These are phyloP conservation scores for Aspiorhynchus laticeps DNA, from an alignment of 2,113 vertebrate species.

Conservation along the genomic window DNA sequence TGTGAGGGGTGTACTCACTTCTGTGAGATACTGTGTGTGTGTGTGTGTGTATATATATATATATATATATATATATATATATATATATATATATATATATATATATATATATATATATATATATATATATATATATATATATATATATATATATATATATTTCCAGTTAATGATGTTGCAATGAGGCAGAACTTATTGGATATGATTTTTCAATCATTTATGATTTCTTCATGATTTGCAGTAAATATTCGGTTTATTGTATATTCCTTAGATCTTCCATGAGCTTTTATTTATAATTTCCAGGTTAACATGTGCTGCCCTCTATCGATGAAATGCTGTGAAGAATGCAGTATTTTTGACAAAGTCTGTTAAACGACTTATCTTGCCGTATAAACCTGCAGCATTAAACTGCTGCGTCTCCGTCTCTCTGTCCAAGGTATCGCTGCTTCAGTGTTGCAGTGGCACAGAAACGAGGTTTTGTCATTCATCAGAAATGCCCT, in stretches of 20 bases:
- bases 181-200: too few relatives aligned
- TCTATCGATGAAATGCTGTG: neutral
- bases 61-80: too few relatives aligned
- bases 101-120: too few relatives aligned
- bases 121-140: too few relatives aligned
- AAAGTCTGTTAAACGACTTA: neutral
- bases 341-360: neutral
- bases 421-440: neutral
- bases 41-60: too few relatives aligned
- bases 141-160: too few relatives aligned
- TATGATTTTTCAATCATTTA: neutral
- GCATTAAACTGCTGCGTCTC: neutral
- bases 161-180: too few relatives aligned
- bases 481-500: slow-evolving; percentile 15
- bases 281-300: neutral
- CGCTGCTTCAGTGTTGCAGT: neutral
- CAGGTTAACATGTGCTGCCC: neutral
- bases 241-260: neutral
- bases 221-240: neutral
- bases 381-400: neutral
- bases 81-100: too few relatives aligned
- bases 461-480: neutral
- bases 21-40: too few relatives aligned
- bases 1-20: too few relatives aligned
- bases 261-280: neutral